Percentiles rank a stretch among this genome's conserved stretches.
Conservation (phyloP, 1,140 invertebrate genomes). For the Liolophura sinensis region DNA sequence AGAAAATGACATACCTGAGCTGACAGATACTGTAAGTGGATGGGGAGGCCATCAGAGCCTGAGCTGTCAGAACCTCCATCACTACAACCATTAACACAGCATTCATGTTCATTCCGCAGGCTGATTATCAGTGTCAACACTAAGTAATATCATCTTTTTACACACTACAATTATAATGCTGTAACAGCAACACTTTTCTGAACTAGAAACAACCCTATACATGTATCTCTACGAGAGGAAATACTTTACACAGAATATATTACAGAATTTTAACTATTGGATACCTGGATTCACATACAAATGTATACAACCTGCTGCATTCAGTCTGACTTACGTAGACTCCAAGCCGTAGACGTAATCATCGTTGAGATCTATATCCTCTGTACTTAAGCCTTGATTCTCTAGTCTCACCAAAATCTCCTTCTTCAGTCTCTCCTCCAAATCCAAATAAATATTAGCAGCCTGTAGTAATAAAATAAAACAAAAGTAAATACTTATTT, state of each 20-base stretch:
- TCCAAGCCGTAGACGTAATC: conserved; percentile 38
- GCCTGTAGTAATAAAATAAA: conserved; percentile 29
- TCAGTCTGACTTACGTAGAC: conserved; percentile 34
- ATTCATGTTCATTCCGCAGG: neutral
- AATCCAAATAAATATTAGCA: conserved; percentile 42
- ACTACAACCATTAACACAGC: conserved; percentile 27
- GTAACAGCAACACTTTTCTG: too few relatives aligned
- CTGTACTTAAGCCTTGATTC: conserved; percentile 24
- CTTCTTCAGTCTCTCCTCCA: conserved; percentile 43
- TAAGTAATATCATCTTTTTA: neutral
- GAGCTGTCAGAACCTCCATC: conserved; percentile 59
- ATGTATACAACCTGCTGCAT: conserved; percentile 7
- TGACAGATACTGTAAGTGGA: conserved; percentile 49
- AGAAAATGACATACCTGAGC: conserved; percentile 39
- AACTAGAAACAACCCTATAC: too few relatives aligned
- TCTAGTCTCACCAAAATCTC: conserved; percentile 43
- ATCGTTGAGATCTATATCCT: conserved; percentile 37
- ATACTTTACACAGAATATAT: neutral
- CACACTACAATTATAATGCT: neutral
- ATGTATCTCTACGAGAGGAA: too few relatives aligned
- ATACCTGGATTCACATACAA: neutral
- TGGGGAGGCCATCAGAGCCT: conserved; percentile 56
- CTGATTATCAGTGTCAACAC: neutral
- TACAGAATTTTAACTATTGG: neutral
- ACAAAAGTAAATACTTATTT: neutral